phyloP scores from a whole-genome alignment of 2,888 invertebrate genomes.

The Minunthozetes semirufus region DNA sequence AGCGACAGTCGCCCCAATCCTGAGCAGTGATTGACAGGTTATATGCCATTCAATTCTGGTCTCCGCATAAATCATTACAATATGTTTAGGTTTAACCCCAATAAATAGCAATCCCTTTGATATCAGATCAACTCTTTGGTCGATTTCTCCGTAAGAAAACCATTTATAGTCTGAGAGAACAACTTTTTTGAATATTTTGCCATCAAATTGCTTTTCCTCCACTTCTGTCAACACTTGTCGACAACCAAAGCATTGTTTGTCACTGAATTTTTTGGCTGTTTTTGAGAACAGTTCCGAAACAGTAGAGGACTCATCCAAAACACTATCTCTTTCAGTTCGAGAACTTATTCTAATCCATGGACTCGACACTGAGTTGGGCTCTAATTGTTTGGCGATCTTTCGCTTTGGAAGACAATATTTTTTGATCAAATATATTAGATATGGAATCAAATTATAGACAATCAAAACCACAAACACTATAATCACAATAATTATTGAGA shows the following conservation, averaged over 20 bases:
- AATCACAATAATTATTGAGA: not conserved
- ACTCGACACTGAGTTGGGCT: not conserved
- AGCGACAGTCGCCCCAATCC: constrained; percentile 66
- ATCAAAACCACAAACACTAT: not conserved
- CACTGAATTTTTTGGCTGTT: constrained; percentile 65
- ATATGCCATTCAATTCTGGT: constrained; percentile 97
- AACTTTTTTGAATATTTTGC: constrained; percentile 91
- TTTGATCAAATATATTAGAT: not conserved
- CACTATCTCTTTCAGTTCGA: not conserved
- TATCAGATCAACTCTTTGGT: constrained; percentile 65
- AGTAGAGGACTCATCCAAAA: constrained; percentile 43
- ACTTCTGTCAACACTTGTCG: constrained; percentile 83
- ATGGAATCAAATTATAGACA: not conserved
- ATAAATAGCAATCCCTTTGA: constrained; percentile 75
- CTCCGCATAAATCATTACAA: constrained; percentile 91
- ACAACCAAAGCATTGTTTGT: constrained; percentile 76
- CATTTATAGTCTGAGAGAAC: constrained; percentile 88
- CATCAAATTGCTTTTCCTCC: constrained; percentile 88
- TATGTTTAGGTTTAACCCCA: constrained; percentile 64
- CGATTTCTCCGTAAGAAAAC: constrained; percentile 72
- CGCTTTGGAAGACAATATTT: not conserved
- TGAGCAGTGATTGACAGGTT: constrained; percentile 91
- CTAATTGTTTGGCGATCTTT: constrained; percentile 6
- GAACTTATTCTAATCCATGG: not conserved
- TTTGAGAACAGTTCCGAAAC: constrained; percentile 64